A percentile compares a stretch with the other conserved stretches of the same genome.
phyloP scores from a whole-genome alignment of 2,888 invertebrate genomes.

The Beris chalybata region DNA sequence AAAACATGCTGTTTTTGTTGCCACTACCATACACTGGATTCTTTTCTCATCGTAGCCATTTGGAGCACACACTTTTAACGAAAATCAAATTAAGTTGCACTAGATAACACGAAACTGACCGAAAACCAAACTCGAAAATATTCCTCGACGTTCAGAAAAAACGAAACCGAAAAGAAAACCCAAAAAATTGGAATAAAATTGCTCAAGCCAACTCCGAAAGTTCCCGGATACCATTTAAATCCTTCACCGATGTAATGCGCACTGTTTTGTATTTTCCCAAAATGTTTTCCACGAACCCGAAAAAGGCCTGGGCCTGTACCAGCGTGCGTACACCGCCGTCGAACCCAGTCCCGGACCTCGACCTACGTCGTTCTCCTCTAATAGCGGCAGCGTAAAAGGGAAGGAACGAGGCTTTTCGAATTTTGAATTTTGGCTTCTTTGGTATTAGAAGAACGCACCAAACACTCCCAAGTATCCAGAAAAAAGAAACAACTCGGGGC shows the following conservation, averaged over 20 bases:
- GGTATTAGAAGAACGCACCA: too few relatives aligned
- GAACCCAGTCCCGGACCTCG: constrained; percentile 7
- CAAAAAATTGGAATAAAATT: background rate
- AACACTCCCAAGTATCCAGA: too few relatives aligned
- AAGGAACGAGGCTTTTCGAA: constrained; percentile 14
- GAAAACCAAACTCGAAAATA: background rate
- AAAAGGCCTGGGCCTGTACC: constrained; percentile 28
- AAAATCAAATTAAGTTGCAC: too few relatives aligned
- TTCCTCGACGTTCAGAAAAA: background rate
- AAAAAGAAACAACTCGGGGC: too few relatives aligned
- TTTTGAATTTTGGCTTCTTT: too few relatives aligned
- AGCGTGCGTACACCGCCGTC: constrained; percentile 26
- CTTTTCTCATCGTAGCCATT: too few relatives aligned
- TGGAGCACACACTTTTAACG: too few relatives aligned
- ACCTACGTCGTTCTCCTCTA: background rate
- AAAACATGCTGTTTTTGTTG: too few relatives aligned
- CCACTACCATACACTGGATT: too few relatives aligned
- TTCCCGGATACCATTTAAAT: constrained; percentile 18
- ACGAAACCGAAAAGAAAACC: background rate
- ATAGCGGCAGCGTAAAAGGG: constrained; percentile 11
- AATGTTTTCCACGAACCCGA: constrained; percentile 34
- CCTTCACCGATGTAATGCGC: constrained; percentile 36
- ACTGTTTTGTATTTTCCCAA: constrained; percentile 36
- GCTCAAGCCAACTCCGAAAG: background rate
- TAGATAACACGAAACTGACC: background rate